A percentile compares a stretch with the other conserved stretches of the same genome.
Conservation (phyloP, 2,113 vertebrate genomes). For the Pseudonaja textilis region DNA sequence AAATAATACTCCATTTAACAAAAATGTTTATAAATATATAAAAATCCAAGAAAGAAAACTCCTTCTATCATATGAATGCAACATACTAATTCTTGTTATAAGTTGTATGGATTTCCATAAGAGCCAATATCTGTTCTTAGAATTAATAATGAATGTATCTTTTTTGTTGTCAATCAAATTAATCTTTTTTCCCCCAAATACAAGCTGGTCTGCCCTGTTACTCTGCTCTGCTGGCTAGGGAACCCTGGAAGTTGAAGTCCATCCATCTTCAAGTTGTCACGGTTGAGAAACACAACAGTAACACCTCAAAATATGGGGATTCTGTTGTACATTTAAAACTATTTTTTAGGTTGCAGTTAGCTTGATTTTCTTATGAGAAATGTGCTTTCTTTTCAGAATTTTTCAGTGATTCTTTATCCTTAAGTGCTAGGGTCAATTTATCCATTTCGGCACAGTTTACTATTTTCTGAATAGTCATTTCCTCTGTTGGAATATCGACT, state of each 20-base stretch:
- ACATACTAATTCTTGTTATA: constrained; percentile 39
- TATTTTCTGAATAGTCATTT: too few relatives aligned
- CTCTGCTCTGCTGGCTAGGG: too few relatives aligned
- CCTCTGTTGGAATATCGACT: too few relatives aligned
- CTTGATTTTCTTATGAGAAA: background rate
- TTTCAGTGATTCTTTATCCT: background rate
- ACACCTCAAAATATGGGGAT: background rate
- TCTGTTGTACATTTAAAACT: background rate
- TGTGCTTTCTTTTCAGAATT: background rate
- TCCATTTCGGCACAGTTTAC: too few relatives aligned
- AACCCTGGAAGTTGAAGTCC: too few relatives aligned
- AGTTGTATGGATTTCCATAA: constrained; percentile 56
- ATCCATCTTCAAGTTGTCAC: too few relatives aligned
- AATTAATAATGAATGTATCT: background rate
- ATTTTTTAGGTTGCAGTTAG: background rate
- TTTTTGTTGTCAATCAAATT: background rate
- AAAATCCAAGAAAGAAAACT: background rate
- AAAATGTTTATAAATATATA: constrained; percentile 59
- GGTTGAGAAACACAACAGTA: background rate
- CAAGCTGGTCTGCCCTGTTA: background rate
- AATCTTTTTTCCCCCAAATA: background rate
- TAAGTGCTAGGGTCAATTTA: too few relatives aligned
- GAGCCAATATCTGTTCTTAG: constrained; percentile 52
- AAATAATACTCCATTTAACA: constrained; percentile 55
- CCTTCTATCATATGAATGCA: constrained; percentile 53